phyloP scores from a whole-genome alignment of 2,113 vertebrate species.

The Chloroceryle aenea region DNA sequence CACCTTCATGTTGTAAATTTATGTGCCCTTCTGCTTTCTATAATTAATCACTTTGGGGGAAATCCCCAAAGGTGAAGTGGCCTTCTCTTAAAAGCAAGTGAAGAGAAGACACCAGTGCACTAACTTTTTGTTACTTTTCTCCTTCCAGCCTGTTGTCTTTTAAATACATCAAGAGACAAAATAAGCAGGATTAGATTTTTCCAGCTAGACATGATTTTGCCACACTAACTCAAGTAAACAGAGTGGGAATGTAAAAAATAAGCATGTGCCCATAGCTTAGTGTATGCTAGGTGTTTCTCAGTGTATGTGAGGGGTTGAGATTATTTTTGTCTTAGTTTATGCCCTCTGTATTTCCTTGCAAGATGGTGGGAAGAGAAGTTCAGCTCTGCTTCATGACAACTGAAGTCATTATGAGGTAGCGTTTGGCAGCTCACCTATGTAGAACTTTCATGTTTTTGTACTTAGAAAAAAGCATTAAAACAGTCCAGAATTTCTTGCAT shows the following conservation, averaged over 20 bases:
- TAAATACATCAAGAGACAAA: background rate
- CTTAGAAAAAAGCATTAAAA: background rate
- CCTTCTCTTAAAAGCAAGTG: background rate
- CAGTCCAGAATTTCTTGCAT: background rate
- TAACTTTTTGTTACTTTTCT: background rate
- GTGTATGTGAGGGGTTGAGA: background rate
- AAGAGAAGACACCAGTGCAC: background rate
- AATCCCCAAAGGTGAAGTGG: background rate
- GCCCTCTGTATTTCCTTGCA: background rate
- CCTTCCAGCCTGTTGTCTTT: background rate
- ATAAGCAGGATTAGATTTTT: background rate
- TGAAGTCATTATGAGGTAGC: background rate
- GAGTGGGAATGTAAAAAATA: background rate
- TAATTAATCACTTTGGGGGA: background rate
- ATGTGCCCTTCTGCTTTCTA: background rate
- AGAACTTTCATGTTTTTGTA: background rate
- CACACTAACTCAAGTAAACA: background rate
- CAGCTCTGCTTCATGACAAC: accelerated
- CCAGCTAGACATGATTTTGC: background rate
- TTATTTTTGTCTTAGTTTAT: background rate
- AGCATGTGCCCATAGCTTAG: background rate
- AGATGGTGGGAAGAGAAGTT: background rate
- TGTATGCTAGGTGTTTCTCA: background rate
- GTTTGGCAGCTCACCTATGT: background rate
- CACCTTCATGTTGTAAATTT: background rate